Percentiles rank a stretch among this genome's conserved stretches.
phyloP scores from a whole-genome alignment of 2,888 invertebrate species.

The Rapana venosa region DNA sequence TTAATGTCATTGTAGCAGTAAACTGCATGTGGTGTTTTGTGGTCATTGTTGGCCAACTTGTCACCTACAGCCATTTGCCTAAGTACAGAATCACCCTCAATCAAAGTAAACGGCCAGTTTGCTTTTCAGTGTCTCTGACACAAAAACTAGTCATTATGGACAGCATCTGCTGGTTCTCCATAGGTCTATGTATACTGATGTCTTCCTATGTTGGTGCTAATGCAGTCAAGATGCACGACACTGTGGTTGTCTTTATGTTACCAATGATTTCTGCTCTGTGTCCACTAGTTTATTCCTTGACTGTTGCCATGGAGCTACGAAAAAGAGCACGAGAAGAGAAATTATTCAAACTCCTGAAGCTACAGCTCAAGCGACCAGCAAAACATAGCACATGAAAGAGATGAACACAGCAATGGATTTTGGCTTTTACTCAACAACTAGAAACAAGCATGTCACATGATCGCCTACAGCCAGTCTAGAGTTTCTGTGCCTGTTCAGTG shows the following conservation, averaged over 20 bases:
- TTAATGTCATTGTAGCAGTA: background rate
- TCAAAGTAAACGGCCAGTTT: background rate
- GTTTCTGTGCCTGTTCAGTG: no score
- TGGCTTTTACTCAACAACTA: no score
- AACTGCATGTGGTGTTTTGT: background rate
- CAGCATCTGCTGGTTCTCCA: background rate
- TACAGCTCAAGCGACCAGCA: no score
- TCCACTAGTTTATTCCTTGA: background rate
- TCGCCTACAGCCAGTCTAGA: no score
- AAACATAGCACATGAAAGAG: no score
- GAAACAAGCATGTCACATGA: no score
- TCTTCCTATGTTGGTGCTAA: background rate
- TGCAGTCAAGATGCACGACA: background rate
- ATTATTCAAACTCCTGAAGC: background rate
- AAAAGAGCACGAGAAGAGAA: background rate
- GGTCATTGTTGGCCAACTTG: background rate
- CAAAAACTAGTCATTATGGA: background rate
- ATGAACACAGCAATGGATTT: no score
- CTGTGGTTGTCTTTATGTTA: background rate
- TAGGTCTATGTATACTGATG: background rate
- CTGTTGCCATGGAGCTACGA: background rate
- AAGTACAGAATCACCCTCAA: background rate
- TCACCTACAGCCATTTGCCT: background rate
- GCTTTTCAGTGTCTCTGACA: background rate
- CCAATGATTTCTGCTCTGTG: background rate